Base-by-base conservation (phyloP, 2,113 vertebrate species). In the Eubucco bourcierii region DNA sequence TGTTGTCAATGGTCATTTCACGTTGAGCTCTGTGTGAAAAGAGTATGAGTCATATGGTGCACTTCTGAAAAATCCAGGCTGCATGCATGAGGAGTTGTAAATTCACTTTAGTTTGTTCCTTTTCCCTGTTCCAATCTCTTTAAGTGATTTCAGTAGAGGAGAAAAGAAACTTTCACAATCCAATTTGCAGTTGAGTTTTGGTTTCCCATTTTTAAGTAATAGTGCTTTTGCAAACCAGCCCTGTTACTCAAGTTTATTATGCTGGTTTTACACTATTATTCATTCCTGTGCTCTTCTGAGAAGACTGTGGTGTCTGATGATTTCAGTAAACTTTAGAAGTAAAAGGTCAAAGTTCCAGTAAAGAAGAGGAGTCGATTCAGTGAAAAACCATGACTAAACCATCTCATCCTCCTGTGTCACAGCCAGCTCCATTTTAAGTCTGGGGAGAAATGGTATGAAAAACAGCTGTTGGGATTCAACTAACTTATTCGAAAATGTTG, bases 161-260 rank as follows among this genome's bases (percentile, higher is more conserved):
- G 47, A 59, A 89, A 91, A 95, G 60, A 83, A 85, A 70, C 41
- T 87, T 95, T 88, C 81, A 80, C 61, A 85, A 77, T 20, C 24
- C 71, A 59, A 28, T 55, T 74, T 91, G 37, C 66, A 83, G 58
- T 41, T 93, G 59, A 44, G 52, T 79, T 66, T 65, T 79, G n/a
- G 15, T 90, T 95, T 86, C 78, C 77, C 21, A 66, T 79, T 92
- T 97, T 94, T 91, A 83, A 65, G 87, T 80, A 94, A 91, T 7
- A 89, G 34, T 23, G 21, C 31, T 87, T 92, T 78, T 95, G 83
- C 77, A 90, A 95, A 89, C 78, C 44, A 73, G 61, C 47, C 75
- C 41, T 76, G 79, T 94, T 96, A 79, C 87, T 90, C 68, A 92
- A 90, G 80, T 92, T 94, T 7, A 25, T 90, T 93, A 91, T 81